Base-by-base conservation (phyloP, 2,888 invertebrate species). In the Abrostola tripartita region DNA sequence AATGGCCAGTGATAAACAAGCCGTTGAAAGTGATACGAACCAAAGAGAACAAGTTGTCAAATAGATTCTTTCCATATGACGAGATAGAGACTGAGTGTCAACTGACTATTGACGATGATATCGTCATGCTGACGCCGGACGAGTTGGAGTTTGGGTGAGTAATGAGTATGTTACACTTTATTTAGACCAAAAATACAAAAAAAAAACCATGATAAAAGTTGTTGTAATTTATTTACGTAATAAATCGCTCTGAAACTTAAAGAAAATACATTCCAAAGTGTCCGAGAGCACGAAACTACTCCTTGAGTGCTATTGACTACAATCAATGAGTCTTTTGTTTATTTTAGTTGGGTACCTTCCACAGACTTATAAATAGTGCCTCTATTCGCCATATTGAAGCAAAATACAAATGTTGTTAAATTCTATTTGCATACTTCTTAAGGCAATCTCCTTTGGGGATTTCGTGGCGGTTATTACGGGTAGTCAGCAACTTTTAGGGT, bases 41-140 rank as follows among this genome's bases (percentile, higher is more conserved):
- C 4, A 96, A 96, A 81, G 97, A 97, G 82, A 99, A 99, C 91
- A 97, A 97, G 88, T 94, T 99, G 56, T 99, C 99, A n/a, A 99
- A 99, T 92, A 95, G 99, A 77, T 99, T 99, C 93, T 98, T 97
- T 90, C 99, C 99, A 0, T 99, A 98, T 90, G 97, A 97, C 84
- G 99, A 99, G 90, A 99, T 99, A 74, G 98, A 99, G 95, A 99
- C 99, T 0, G 99, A 99, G 92, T 98, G 98, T 54, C 97, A 99
- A 79, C 93, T 99, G 81, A 98, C 99, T 5, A 97, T 99, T 71
- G 99, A 99, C 87, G 99, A 99, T 90, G 99, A 99, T 85, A 99
- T 99, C 79, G 96, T 98, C 37, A 99, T 99, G 99, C 91, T 99
- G 77, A 99, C 98, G 36, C 96, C 98, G 0, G 99, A 99, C 91